Evolutionary conservation across 2,113 vertebrate species (phyloP).

Genomic region (Ptyas mucosa): DNA sequence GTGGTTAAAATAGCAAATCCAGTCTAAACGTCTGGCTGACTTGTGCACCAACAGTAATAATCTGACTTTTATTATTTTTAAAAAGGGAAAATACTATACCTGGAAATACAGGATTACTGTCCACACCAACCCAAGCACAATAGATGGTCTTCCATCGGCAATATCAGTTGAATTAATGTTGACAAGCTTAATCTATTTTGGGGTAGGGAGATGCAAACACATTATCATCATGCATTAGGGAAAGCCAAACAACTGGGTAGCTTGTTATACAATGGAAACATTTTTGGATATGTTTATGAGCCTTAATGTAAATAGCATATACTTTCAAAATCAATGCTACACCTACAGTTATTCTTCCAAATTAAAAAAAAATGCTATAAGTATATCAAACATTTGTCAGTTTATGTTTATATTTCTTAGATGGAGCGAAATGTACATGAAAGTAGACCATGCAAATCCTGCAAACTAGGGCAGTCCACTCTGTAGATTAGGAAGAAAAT

Average conservation of each 20-base stretch:
- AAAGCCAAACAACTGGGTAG: neutral
- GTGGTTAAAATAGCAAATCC: no score
- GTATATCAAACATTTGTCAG: conserved; percentile 40
- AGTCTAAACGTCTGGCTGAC: neutral
- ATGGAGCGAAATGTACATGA: neutral
- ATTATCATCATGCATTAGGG: neutral
- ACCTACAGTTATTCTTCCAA: neutral
- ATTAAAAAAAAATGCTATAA: neutral
- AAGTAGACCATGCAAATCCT: neutral
- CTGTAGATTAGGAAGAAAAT: neutral
- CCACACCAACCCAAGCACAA: conserved; percentile 94
- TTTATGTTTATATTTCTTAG: conserved; percentile 34
- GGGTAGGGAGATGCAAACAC: conserved; percentile 32
- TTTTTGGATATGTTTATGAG: neutral
- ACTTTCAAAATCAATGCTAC: neutral
- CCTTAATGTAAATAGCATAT: neutral
- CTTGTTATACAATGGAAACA: neutral
- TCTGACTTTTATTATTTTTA: neutral
- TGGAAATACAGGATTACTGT: conserved; percentile 98
- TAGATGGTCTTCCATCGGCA: conserved; percentile 91
- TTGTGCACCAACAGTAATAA: neutral
- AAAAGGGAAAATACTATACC: conserved; percentile 65
- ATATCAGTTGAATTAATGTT: conserved; percentile 99
- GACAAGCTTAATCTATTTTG: conserved; percentile 89
- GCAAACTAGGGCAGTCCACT: neutral